Base-by-base conservation (phyloP, 2,113 vertebrate genomes). In the Syrrhaptes paradoxus region DNA sequence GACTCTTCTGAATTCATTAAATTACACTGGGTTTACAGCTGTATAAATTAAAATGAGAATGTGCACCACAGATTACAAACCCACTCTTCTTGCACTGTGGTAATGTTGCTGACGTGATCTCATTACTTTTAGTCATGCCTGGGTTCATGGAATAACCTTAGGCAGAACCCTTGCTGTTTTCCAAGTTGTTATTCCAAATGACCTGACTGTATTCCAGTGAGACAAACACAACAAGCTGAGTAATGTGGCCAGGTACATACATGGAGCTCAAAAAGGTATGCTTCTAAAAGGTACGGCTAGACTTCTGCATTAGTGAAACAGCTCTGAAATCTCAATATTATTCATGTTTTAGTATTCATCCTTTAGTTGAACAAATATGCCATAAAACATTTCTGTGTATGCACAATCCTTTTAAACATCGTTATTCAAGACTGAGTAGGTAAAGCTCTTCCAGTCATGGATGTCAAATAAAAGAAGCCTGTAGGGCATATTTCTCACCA, bases 351-450 rank as follows among this genome's bases (percentile, higher is more conserved):
- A 91, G 55, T 78, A 3, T 2, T 85, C 58, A 63, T 62, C 48
- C 29, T 95, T 66, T 70, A 84, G 66, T 54, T 84, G 72, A 92
- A 92, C 28, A 79, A 92, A 67, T 32, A 62, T 13, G 25, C 61
- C 36, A 67, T 38, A 85, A 78, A 89, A 71, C 54, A 82, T 38
- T 20, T 81, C 65, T 31, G 65, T 32, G 20, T 38, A 82, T 74
- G 70, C 70, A 61, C 28, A 66, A 51, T 28, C 38, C n/a, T 81
- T 77, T 84, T 22, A 58, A 54, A 92, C 59, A 41, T 41, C 54
- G 61, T 77, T 92, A 88, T 67, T 87, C 86, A 89, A 95, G 86
- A 89, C 55, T 31, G 57, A 72, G 89, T 76, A 92, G 32, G 73
- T 84, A 87, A 71, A 62, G 61, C 48, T 70, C 43, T 86, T 90